Evolutionary conservation across 1,140 invertebrate genomes (phyloP).

Genomic region (Drosophila pseudoananassae): DNA sequence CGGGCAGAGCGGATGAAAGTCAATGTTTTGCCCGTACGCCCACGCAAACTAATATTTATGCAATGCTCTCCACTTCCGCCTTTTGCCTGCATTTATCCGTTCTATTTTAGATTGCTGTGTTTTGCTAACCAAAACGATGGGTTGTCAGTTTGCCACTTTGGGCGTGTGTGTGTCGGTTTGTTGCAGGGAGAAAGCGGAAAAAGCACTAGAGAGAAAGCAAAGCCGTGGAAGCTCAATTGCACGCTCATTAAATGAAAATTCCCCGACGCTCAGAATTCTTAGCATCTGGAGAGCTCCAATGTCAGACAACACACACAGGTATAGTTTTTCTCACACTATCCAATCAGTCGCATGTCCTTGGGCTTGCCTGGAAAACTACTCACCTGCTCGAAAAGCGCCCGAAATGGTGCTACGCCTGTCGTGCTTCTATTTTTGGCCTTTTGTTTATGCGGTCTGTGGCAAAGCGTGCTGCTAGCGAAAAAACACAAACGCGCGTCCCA

Average conservation of each 20-base stretch:
- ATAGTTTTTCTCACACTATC: slow-evolving; percentile 14
- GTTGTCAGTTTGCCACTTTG: neutral
- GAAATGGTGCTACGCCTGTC: slow-evolving; percentile 45
- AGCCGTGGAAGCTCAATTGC: slow-evolving; percentile 60
- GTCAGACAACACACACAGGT: slow-evolving; percentile 33
- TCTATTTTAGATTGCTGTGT: slow-evolving; percentile 38
- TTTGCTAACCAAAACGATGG: slow-evolving; percentile 4
- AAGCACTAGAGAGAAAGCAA: slow-evolving; percentile 72
- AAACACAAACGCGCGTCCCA: slow-evolving; percentile 21
- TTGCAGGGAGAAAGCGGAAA: slow-evolving; percentile 51
- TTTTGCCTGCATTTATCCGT: slow-evolving; percentile 55
- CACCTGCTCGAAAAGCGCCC: slow-evolving; percentile 54
- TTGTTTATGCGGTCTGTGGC: slow-evolving; percentile 60
- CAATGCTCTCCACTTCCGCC: slow-evolving; percentile 70
- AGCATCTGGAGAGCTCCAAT: slow-evolving; percentile 22
- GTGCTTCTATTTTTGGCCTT: slow-evolving; percentile 68
- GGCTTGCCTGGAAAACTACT: slow-evolving; percentile 48
- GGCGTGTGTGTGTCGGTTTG: slow-evolving; percentile 8
- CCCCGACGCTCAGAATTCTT: slow-evolving; percentile 21
- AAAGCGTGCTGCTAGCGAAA: slow-evolving; percentile 9
- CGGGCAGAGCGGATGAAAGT: slow-evolving; percentile 45
- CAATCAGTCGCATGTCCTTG: slow-evolving; percentile 53
- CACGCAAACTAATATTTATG: slow-evolving; percentile 63
- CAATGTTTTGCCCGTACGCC: slow-evolving; percentile 53
- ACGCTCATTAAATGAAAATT: slow-evolving; percentile 42